Base-by-base conservation (phyloP, 1,140 invertebrate species). In the Medauroidea extradentata region DNA sequence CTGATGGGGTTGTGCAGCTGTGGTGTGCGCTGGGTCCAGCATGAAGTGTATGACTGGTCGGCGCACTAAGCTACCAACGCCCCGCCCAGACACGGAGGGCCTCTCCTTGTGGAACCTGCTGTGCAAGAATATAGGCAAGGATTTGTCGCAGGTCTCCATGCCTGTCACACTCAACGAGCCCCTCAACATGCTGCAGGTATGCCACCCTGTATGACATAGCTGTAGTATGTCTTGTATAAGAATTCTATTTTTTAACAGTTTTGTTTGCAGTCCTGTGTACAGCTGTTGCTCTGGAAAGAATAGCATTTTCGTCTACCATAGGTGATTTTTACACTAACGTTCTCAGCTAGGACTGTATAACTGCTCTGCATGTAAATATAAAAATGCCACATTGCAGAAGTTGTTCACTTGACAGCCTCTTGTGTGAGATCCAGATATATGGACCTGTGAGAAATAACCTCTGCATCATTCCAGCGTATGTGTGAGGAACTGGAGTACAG, bases 401-500 rank as follows among this genome's bases (percentile, higher is more conserved):
- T n/a, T n/a, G n/a, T n/a, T n/a, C n/a, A n/a, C n/a, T n/a, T n/a
- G n/a, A n/a, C n/a, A n/a, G n/a, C n/a, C n/a, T n/a, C n/a, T n/a
- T n/a, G n/a, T n/a, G n/a, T n/a, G n/a, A n/a, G n/a, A n/a, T n/a
- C n/a, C n/a, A n/a, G n/a, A n/a, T n/a, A n/a, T n/a, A n/a, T n/a
- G n/a, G n/a, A n/a, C n/a, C 14, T 21, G 16, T 41, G 39, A 41
- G 39, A 2, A 41, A 16, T 14, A 41, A 14, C 16, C 39, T 41
- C 39, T 41, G 13, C 16, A 14, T 41, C 39, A 11, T 34, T 16
- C 1, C 73, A 86, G 81, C 74, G 90, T 50, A 79, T 94, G 34
- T 88, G 89, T 72, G 92, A 94, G 75, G 89, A 93, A 73, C 75
- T 93, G 53, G 90, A 93, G 70, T 94, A 94, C 73, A 85, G 83